These are phyloP conservation scores for Orientallactaga bullata DNA, from an alignment of 2,113 vertebrate species.

Conservation along the genomic window DNA sequence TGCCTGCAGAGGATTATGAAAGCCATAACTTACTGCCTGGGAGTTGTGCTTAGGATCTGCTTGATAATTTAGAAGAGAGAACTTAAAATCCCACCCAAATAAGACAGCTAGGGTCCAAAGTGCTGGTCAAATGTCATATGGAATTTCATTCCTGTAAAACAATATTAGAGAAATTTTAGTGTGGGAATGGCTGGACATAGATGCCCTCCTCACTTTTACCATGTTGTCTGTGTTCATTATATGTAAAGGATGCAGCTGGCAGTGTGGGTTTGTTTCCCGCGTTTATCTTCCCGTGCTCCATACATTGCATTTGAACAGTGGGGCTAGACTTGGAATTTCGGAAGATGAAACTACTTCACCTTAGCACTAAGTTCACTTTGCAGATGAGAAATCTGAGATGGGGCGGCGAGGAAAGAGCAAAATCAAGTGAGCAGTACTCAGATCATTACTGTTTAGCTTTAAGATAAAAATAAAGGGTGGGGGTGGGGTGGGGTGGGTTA, in stretches of 20 bases:
- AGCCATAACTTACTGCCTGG: conserved; percentile 57
- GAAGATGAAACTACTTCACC: neutral
- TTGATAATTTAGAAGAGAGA: conserved; percentile 64
- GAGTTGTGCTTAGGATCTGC: conserved; percentile 62
- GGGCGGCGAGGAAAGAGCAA: neutral
- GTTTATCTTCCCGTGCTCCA: conserved; percentile 34
- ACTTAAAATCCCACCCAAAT: conserved; percentile 61
- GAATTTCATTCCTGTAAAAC: conserved; percentile 65
- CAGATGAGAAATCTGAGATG: conserved; percentile 29
- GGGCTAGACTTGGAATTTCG: neutral
- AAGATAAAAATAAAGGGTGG: neutral
- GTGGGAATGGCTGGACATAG: neutral
- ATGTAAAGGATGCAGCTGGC: conserved; percentile 10
- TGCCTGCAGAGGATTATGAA: conserved; percentile 60
- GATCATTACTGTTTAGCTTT: neutral
- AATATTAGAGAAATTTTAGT: conserved; percentile 49
- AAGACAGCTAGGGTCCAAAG: conserved; percentile 56
- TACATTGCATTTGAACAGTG: conserved; percentile 14
- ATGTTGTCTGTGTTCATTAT: neutral
- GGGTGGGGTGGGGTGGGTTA: no score
- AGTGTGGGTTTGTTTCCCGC: conserved; percentile 9
- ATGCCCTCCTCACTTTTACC: neutral
- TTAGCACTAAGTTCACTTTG: neutral
- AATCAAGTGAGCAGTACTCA: neutral
- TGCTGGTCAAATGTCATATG: neutral